Conservation (phyloP, 2,113 vertebrate species). For the Sinocyclocheilus rhinocerous region DNA sequence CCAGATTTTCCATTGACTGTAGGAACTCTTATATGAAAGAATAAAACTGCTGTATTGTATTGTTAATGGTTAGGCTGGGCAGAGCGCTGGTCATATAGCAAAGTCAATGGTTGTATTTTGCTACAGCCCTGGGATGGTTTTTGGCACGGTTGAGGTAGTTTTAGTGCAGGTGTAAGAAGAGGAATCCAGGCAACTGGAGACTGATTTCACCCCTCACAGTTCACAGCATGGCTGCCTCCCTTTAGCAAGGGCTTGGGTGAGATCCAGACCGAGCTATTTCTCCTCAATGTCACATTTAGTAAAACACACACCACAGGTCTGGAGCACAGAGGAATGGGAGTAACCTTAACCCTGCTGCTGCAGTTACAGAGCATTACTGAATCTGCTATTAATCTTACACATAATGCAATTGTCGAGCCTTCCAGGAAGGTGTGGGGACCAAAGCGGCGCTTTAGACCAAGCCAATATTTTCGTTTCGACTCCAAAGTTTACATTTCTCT, state of each 20-base stretch:
- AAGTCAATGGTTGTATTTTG: not conserved
- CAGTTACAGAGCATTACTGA: conserved; percentile 29
- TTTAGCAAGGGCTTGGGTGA: conserved; percentile 46
- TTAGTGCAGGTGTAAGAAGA: conserved; percentile 49
- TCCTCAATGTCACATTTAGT: conserved; percentile 49
- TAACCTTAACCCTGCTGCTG: conserved; percentile 35
- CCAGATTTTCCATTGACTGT: not conserved
- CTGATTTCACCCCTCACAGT: conserved; percentile 56
- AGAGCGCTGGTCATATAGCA: not conserved
- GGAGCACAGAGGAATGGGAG: conserved; percentile 27
- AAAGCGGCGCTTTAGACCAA: not conserved
- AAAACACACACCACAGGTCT: conserved; percentile 39
- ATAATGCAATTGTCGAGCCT: conserved; percentile 33
- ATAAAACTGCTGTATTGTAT: not conserved
- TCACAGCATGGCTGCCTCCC: conserved; percentile 52
- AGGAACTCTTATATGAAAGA: not conserved
- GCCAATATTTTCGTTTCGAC: not conserved
- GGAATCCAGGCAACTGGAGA: conserved; percentile 39
- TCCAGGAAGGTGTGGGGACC: not conserved
- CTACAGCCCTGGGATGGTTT: conserved; percentile 20
- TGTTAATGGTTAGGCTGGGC: conserved; percentile 8
- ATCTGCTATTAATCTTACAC: conserved; percentile 31
- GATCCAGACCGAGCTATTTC: conserved; percentile 36
- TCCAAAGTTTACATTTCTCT: not conserved
- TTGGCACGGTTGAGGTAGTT: conserved; percentile 41